These are phyloP conservation scores for Oreochromis tanganicae DNA, from an alignment of 2,113 vertebrate species.

Conservation along the genomic window DNA sequence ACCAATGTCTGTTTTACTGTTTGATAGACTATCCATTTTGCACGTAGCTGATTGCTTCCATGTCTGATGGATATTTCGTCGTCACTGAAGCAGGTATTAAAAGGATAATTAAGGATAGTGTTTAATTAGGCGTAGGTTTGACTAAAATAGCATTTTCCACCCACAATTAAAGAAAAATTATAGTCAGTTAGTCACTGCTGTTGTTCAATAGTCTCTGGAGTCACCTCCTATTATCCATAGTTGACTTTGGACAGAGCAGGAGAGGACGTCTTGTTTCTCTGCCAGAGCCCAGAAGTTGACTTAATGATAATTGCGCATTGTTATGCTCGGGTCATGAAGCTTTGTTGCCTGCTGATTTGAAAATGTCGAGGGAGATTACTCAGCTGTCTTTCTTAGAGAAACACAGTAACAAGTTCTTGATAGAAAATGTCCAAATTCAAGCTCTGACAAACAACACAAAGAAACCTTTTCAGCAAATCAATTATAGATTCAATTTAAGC, in stretches of 20 bases:
- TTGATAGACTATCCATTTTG: not conserved
- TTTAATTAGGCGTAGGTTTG: not conserved
- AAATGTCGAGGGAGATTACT: conserved; percentile 35
- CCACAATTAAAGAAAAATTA: not conserved
- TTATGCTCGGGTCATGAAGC: not conserved
- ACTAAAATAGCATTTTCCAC: conserved; percentile 1
- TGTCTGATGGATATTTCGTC: not conserved
- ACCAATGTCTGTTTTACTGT: not conserved
- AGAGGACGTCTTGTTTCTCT: not conserved
- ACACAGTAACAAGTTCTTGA: not conserved
- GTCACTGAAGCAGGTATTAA: not conserved
- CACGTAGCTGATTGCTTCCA: not conserved
- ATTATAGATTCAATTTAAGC: not conserved
- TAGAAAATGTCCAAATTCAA: not conserved
- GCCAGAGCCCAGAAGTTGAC: not conserved
- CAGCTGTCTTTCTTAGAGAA: not conserved
- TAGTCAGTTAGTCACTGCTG: not conserved
- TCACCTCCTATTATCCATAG: not conserved
- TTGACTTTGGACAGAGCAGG: not conserved
- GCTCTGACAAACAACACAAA: not conserved
- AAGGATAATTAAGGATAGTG: not conserved
- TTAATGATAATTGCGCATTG: not conserved
- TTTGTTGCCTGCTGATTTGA: conserved; percentile 18
- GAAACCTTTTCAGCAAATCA: not conserved
- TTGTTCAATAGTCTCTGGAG: not conserved